phyloP scores from a whole-genome alignment of 2,113 vertebrate genomes.

The Microtus ochrogaster region DNA sequence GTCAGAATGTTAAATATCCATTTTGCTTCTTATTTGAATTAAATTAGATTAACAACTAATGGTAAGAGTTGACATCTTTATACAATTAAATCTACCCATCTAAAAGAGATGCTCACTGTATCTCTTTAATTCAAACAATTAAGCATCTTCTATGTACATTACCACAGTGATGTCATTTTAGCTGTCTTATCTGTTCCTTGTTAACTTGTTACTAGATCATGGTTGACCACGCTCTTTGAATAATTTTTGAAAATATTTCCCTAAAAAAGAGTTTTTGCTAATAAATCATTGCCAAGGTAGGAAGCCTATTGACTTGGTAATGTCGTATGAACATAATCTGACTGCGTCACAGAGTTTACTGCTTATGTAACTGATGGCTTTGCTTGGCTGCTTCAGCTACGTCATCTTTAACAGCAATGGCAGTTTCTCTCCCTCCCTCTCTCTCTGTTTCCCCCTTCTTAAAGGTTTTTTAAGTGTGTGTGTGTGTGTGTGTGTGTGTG shows the following conservation, averaged over 20 bases:
- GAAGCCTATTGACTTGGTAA: not conserved
- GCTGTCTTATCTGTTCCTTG: not conserved
- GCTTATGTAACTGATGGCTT: not conserved
- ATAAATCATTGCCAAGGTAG: not conserved
- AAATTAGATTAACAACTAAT: not conserved
- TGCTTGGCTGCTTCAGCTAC: not conserved
- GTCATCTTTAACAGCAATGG: not conserved
- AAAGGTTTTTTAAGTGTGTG: not conserved
- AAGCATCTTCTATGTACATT: not conserved
- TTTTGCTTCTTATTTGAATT: not conserved
- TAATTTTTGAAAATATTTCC: not conserved
- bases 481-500: not conserved
- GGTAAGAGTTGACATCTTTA: slow-evolving; percentile 30
- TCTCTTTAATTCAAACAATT: slow-evolving; percentile 25
- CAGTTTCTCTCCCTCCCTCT: not conserved
- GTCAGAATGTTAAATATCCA: not conserved
- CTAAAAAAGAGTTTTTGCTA: not conserved
- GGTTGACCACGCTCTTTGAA: not conserved
- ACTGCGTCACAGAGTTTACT: not conserved
- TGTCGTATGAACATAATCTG: not conserved
- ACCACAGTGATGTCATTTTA: not conserved
- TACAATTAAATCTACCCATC: slow-evolving; percentile 3
- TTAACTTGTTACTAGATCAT: slow-evolving; percentile 14
- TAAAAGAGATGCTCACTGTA: not conserved
- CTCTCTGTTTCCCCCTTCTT: too few relatives aligned